Evolutionary conservation across 2,113 vertebrate genomes (phyloP), one percentile per base, ranked within the genome.

Genomic region (Phylloscopus whistleri): DNA sequence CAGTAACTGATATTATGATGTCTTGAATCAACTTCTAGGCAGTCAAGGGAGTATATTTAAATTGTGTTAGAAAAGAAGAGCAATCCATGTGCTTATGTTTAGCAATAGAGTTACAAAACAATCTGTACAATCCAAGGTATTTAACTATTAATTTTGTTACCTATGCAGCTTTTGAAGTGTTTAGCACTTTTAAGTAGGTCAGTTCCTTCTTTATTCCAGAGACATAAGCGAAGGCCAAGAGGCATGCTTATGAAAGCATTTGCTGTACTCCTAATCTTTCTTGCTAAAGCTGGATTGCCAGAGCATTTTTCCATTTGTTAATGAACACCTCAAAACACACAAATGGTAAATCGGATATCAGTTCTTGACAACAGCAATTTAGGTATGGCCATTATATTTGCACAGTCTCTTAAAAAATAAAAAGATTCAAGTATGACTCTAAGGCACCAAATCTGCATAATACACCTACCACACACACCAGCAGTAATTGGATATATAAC

Each of bases 281-380:
- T 67, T 86, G 24, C 59, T 85, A 74, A 59, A 92, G 30, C 24
- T 86, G 26, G 27, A 75, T 83, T 84, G 23, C 14, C 41, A 58
- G 33, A 78, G 16, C 13, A 68, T 84, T 96, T 93, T 96, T 63
- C 59, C 24, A 70, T 76, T 75, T 93, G 43, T 91, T 95, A 93
- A 93, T 28, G 62, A 86, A 90, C 33, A 78, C 20, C 80, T 94
- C 51, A 64, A 91, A 96, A 94, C 88, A 90, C 80, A 94, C 73
- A 92, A 97, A 93, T 21, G 51, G 97, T 97, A 96, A 97, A 98
- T 96, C 93, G 96, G 81, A 85, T 82, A 91, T 94, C 70, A 62
- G 27, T 35, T 77, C 66, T 89, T 97, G 96, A 97, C 94, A 97
- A 98, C 85, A 94, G 90, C 97, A 98, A 96, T 98, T 98, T 98